Evolutionary conservation across 2,797 vertebrate genomes (phyloP), one percentile per base, ranked within the genome.

Genomic region (Balearica regulorum): DNA sequence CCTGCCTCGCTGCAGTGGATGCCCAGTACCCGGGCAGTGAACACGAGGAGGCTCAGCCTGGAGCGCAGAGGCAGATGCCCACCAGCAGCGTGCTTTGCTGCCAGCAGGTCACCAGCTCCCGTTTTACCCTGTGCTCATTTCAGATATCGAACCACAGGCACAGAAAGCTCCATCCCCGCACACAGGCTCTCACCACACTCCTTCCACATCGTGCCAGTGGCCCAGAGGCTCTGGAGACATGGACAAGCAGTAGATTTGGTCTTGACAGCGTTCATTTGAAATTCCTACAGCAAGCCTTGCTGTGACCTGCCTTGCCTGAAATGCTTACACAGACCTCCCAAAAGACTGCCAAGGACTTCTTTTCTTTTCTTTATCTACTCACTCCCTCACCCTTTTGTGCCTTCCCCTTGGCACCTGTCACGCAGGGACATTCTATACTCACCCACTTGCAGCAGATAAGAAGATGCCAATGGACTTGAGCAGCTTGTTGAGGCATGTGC

Each of bases 361-460:
- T 71, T n/a, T n/a, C 37, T 57, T 68, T 66, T 61, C n/a, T 57
- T 76, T 48, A 26, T 48, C 37, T 81, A 3, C 21, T 76, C 35
- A 12, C 18, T 14, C 49, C n/a, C 29, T n/a, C 37, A 21, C n/a
- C 61, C 31, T 44, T 10, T 6, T 18, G 18, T 76, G 44, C 61
- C 53, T 43, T 78, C 78, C 46, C 57, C 49, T 8, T 0, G 1
- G 37, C 16, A 16, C 25, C 33, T 51, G 73, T 57, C 48, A 31
- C n/a, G 35, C 25, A 41, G 71, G 54, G 60, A 54, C 41, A 11
- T 39, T 35, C 78, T 53, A 48, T 73, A 97, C 98, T 98, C 48
- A 99, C 99, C 98, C 98, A 95, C 97, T 97, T 85, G 98, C 97
- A 53, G 99, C 98, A 46, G 98, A 98, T 16, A 99, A 95, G 80